These are phyloP conservation scores for Gastrophysa polygoni DNA, from an alignment of 2,888 invertebrate genomes.

Conservation along the genomic window DNA sequence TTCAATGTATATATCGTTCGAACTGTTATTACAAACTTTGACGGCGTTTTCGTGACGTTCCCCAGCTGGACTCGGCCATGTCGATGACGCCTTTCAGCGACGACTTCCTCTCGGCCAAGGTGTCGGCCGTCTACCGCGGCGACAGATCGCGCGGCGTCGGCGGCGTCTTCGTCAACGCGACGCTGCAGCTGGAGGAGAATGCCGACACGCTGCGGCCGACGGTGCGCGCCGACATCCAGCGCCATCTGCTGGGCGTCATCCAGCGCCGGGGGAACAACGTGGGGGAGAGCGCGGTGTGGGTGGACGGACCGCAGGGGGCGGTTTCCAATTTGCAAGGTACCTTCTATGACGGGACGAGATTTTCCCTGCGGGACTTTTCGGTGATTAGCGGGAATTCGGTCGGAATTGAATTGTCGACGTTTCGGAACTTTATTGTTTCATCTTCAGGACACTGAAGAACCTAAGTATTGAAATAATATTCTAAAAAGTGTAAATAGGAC, in stretches of 20 bases:
- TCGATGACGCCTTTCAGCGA: constrained; percentile 91
- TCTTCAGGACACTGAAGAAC: too few relatives aligned
- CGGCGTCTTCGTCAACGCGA: constrained; percentile 85
- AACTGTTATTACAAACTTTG: too few relatives aligned
- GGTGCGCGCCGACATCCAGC: constrained; percentile 78
- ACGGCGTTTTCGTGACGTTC: too few relatives aligned
- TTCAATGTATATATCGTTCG: too few relatives aligned
- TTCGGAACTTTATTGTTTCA: too few relatives aligned
- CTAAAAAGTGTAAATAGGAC: too few relatives aligned
- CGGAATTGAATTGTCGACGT: too few relatives aligned
- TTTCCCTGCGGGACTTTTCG: too few relatives aligned
- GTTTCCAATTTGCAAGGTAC: constrained; percentile 76
- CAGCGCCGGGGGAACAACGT: constrained; percentile 85
- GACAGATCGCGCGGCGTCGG: constrained; percentile 71
- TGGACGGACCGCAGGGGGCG: constrained; percentile 80
- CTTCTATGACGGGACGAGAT: too few relatives aligned
- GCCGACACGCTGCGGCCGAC: constrained; percentile 71
- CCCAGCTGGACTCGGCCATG: constrained; percentile 87
- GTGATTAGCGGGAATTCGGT: too few relatives aligned
- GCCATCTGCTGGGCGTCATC: constrained; percentile 83
- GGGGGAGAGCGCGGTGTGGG: constrained; percentile 84
- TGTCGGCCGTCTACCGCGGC: constrained; percentile 79
- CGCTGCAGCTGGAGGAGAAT: constrained; percentile 79
- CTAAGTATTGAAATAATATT: too few relatives aligned
- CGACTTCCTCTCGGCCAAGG: constrained; percentile 80